phyloP scores from a whole-genome alignment of 1,140 invertebrate genomes.

The Bilobella aurantiaca region DNA sequence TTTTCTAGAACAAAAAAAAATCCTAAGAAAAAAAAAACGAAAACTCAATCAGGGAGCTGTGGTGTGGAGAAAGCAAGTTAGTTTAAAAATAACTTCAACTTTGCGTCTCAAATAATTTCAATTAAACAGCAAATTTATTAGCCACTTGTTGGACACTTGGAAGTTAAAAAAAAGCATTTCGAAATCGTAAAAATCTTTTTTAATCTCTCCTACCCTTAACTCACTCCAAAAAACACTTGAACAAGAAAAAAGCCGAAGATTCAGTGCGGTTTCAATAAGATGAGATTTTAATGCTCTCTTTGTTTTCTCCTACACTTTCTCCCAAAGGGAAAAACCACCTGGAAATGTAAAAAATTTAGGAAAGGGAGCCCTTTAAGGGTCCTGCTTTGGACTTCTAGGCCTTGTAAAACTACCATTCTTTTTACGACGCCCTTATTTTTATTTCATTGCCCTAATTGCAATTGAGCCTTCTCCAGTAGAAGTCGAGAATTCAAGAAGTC shows the following conservation, averaged over 20 bases:
- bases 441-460: background rate
- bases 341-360: background rate
- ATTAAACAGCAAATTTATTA: background rate
- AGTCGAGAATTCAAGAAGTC: background rate
- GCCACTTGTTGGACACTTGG: background rate
- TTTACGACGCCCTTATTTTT: background rate
- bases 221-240: too few relatives aligned
- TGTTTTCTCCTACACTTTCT: background rate
- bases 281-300: background rate
- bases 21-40: too few relatives aligned
- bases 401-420: background rate
- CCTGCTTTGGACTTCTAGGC: too few relatives aligned
- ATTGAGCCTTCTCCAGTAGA: background rate
- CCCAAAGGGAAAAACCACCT: background rate
- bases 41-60: too few relatives aligned
- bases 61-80: too few relatives aligned
- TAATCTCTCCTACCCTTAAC: too few relatives aligned
- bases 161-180: too few relatives aligned
- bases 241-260: too few relatives aligned
- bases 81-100: too few relatives aligned
- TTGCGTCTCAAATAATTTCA: conserved; percentile 1
- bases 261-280: background rate
- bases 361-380: too few relatives aligned
- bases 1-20: too few relatives aligned
- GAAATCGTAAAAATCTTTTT: conserved; percentile 5